Evolutionary conservation across 23 tunicate species (phyloP).

Genomic region (Trididemnum miniatum): DNA sequence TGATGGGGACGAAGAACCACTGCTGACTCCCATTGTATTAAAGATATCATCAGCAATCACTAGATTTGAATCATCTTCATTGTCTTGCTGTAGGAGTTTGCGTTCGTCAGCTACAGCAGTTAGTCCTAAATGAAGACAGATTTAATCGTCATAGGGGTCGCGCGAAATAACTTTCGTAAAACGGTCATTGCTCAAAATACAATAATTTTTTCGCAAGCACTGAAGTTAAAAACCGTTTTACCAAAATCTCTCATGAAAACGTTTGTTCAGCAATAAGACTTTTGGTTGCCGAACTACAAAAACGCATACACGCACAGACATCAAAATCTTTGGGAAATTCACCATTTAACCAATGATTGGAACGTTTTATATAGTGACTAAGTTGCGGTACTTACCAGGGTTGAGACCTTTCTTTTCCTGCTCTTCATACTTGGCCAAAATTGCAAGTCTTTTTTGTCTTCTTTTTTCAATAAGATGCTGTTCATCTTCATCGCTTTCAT

Average conservation of each 20-base stretch:
- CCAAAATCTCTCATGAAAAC: too few relatives aligned
- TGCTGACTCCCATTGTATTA: conserved; percentile 29
- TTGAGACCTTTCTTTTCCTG: conserved; percentile 72
- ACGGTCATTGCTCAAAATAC: too few relatives aligned
- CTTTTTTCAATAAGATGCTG: conserved; percentile 67
- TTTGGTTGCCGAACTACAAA: too few relatives aligned
- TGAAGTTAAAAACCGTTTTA: too few relatives aligned
- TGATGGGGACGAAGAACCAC: conserved; percentile 21
- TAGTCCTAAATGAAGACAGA: too few relatives aligned
- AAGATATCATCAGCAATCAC: conserved; percentile 72
- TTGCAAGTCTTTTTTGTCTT: conserved; percentile 64
- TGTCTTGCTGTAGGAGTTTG: conserved; percentile 54
- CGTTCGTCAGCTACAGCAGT: conserved; percentile 80
- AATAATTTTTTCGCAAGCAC: too few relatives aligned
- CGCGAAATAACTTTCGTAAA: too few relatives aligned
- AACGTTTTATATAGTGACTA: background rate
- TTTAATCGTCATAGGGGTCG: too few relatives aligned
- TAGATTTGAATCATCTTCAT: conserved; percentile 61
- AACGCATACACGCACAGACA: too few relatives aligned
- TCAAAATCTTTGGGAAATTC: too few relatives aligned
- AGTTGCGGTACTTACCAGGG: conserved; percentile 48
- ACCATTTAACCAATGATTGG: too few relatives aligned
- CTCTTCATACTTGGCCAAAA: conserved; percentile 76
- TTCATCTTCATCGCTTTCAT: conserved; percentile 84
- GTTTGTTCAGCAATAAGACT: too few relatives aligned